phyloP scores from a whole-genome alignment of 1,140 invertebrate genomes.

The Cotesia vestalis region DNA sequence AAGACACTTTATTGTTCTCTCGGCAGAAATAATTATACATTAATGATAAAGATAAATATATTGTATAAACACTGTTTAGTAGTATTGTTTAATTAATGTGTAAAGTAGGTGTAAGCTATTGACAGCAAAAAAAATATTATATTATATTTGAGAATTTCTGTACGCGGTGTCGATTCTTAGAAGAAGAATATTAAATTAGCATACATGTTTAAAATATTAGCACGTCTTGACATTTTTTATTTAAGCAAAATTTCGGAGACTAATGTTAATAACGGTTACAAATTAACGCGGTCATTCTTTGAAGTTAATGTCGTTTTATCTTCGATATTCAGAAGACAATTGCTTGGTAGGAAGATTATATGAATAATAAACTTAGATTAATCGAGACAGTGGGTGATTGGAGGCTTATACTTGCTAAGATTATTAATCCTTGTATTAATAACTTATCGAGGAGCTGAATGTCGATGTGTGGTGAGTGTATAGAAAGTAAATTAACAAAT shows the following conservation, averaged over 20 bases:
- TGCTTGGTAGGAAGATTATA: neutral
- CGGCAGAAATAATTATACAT: too few species aligned
- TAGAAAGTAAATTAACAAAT: too few species aligned
- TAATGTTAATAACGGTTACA: neutral
- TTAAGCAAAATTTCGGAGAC: neutral
- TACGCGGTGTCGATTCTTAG: neutral
- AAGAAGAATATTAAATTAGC: neutral
- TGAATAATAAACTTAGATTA: neutral
- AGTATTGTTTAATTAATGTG: constrained; percentile 32
- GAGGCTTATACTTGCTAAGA: too few species aligned
- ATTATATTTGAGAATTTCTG: neutral
- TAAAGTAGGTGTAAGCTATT: constrained; percentile 23
- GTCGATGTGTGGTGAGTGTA: too few species aligned
- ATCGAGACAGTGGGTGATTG: too few species aligned
- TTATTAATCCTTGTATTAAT: too few species aligned
- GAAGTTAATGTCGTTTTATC: neutral
- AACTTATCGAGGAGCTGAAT: too few species aligned
- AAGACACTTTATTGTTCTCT: too few species aligned
- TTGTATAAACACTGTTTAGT: neutral
- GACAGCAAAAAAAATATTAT: neutral
- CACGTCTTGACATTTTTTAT: neutral
- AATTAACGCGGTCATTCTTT: constrained; percentile 7
- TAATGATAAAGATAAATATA: too few species aligned
- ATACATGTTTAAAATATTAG: neutral
- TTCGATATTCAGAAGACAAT: neutral